A percentile compares a stretch with the other conserved stretches of the same genome.
phyloP scores from a whole-genome alignment of 2,888 invertebrate genomes.

The Leptinotarsa juncta region DNA sequence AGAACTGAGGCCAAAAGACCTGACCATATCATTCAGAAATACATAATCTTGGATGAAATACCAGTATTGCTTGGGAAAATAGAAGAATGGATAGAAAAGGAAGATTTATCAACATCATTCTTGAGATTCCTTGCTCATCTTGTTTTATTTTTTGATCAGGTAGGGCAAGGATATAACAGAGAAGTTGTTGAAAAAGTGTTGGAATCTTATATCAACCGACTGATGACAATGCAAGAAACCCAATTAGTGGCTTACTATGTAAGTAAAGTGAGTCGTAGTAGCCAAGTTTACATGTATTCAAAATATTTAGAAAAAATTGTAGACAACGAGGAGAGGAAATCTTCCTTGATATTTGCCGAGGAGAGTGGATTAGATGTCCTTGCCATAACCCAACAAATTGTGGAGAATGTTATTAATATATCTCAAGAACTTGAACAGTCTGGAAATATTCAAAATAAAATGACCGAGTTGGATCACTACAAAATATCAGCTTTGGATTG shows the following conservation, averaged over 20 bases:
- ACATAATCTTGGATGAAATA: conserved; percentile 86
- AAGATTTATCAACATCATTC: conserved; percentile 69
- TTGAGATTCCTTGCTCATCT: conserved; percentile 88
- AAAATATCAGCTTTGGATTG: conserved; percentile 88
- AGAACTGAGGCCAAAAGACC: conserved; percentile 73
- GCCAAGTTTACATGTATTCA: conserved; percentile 74
- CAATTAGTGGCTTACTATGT: conserved; percentile 88
- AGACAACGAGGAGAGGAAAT: conserved; percentile 73
- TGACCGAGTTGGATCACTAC: conserved; percentile 76
- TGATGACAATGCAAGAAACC: conserved; percentile 81
- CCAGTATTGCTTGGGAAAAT: conserved; percentile 79
- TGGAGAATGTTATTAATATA: conserved; percentile 77
- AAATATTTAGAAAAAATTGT: conserved; percentile 76
- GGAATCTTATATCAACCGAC: conserved; percentile 77
- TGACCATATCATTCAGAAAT: conserved; percentile 84
- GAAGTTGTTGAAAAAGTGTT: conserved; percentile 81
- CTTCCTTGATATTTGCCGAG: conserved; percentile 78
- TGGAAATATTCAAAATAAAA: conserved; percentile 59
- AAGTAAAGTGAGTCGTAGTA: conserved; percentile 77
- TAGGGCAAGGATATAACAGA: conserved; percentile 79
- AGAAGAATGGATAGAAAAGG: conserved; percentile 73
- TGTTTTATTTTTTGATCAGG: conserved; percentile 82
- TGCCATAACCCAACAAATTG: conserved; percentile 85
- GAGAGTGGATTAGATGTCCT: conserved; percentile 85
- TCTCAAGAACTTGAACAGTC: conserved; percentile 59